Conservation (phyloP, 2,888 invertebrate genomes). For the Andrena camellia region DNA sequence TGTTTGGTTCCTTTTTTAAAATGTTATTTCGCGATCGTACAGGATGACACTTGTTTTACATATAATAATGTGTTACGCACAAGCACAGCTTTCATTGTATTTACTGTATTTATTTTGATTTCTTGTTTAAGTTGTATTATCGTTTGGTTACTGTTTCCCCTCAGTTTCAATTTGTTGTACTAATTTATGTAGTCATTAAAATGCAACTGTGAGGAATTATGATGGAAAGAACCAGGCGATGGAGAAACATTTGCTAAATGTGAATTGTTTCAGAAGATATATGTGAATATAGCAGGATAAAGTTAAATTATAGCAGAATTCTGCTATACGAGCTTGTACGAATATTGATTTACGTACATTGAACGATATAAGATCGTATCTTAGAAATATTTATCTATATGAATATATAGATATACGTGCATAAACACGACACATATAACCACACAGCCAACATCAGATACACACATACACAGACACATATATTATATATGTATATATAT, state of each 20-base stretch:
- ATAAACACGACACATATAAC: slow-evolving; percentile 10
- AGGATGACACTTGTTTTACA: slow-evolving; percentile 1
- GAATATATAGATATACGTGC: slow-evolving; percentile 4
- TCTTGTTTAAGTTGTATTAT: background rate
- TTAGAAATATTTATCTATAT: background rate
- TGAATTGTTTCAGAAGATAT: slow-evolving; percentile 1
- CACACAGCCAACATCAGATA: slow-evolving; percentile 20
- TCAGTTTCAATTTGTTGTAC: too few relatives aligned
- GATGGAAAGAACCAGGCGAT: too few relatives aligned
- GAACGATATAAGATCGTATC: background rate
- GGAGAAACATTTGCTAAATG: background rate
- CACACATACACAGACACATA: slow-evolving; percentile 39
- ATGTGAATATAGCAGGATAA: background rate
- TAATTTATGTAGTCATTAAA: too few relatives aligned
- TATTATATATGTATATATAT: slow-evolving; percentile 73
- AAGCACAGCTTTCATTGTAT: slow-evolving; percentile 46
- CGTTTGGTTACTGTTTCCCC: background rate
- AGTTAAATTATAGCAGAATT: background rate
- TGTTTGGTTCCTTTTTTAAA: slow-evolving; percentile 37
- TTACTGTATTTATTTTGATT: slow-evolving; percentile 22
- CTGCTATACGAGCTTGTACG: background rate
- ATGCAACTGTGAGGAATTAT: too few relatives aligned
- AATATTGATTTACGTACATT: background rate
- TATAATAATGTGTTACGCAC: slow-evolving; percentile 30
- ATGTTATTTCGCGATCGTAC: slow-evolving; percentile 36